A percentile compares a stretch with the other conserved stretches of the same genome.
Evolutionary conservation across 2,797 vertebrate genomes (phyloP).

Genomic region (Brotula barbata): DNA sequence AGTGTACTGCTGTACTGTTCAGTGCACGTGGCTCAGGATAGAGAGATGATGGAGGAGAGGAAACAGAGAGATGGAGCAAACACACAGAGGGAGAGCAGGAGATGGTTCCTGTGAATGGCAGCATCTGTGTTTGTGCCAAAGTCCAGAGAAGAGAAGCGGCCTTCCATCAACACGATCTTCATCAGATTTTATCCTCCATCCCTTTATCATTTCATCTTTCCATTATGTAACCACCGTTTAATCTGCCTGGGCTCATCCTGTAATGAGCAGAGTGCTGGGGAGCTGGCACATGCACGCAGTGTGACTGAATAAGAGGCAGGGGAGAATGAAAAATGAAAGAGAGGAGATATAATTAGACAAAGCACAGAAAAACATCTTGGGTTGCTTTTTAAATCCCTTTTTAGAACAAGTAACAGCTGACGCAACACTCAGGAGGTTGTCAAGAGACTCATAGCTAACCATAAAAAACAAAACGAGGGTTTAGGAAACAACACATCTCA

Average conservation of each 20-base stretch:
- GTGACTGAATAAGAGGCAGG: neutral
- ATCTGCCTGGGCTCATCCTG: slow-evolving; percentile 65
- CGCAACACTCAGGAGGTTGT: neutral
- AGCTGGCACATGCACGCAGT: neutral
- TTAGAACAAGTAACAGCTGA: slow-evolving; percentile 33
- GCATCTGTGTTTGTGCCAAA: slow-evolving; percentile 29
- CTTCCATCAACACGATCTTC: neutral
- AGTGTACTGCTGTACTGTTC: slow-evolving; percentile 58
- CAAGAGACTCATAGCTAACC: too few species aligned
- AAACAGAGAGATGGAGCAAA: slow-evolving; percentile 13
- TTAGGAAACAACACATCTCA: neutral
- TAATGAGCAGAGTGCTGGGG: slow-evolving; percentile 37
- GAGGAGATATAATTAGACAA: too few species aligned
- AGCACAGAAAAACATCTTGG: neutral
- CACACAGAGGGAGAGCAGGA: slow-evolving; percentile 21
- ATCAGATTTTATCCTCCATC: slow-evolving; percentile 2
- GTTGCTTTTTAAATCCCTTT: slow-evolving; percentile 27
- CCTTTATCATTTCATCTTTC: slow-evolving; percentile 14
- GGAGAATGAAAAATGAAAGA: neutral
- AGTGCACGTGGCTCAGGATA: slow-evolving; percentile 62
- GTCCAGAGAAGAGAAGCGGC: slow-evolving; percentile 1
- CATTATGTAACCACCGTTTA: slow-evolving; percentile 72
- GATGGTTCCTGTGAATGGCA: slow-evolving; percentile 24
- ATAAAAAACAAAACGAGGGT: too few species aligned
- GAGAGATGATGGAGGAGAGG: slow-evolving; percentile 22